phyloP scores from a whole-genome alignment of 2,888 invertebrate genomes.

The Nymphalis c-album region DNA sequence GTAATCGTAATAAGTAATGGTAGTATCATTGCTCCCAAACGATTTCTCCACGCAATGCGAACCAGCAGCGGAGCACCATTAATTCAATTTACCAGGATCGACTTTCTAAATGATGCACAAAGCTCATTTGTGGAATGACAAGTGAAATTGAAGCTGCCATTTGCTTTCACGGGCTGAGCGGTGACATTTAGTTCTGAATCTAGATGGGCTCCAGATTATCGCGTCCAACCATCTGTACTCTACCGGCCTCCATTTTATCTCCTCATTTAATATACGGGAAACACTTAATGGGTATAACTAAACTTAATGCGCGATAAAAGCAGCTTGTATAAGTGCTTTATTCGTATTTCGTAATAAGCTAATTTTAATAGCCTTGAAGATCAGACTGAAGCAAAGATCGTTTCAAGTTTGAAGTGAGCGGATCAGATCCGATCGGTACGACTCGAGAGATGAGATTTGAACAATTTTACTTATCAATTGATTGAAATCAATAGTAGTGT shows the following conservation, averaged over 20 bases:
- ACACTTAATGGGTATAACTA: conserved; percentile 18
- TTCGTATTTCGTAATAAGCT: conserved; percentile 38
- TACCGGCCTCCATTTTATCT: conserved; percentile 47
- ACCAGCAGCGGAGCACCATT: conserved; percentile 35
- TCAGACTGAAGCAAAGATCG: conserved; percentile 35
- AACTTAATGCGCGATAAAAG: conserved; percentile 30
- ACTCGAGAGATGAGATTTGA: too few species aligned
- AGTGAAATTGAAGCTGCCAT: conserved; percentile 62
- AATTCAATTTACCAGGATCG: conserved; percentile 64
- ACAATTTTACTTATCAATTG: too few species aligned
- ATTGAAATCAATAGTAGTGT: too few species aligned
- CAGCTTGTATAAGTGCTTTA: conserved; percentile 30
- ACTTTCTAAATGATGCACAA: conserved; percentile 77
- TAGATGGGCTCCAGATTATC: conserved; percentile 65
- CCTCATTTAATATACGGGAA: conserved; percentile 49
- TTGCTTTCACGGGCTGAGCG: conserved; percentile 62
- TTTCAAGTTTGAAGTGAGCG: conserved; percentile 16
- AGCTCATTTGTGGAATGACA: conserved; percentile 75
- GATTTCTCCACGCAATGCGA: conserved; percentile 45
- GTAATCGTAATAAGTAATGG: conserved; percentile 28
- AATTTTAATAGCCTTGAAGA: conserved; percentile 35
- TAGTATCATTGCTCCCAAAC: conserved; percentile 33
- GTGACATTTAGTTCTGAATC: conserved; percentile 61
- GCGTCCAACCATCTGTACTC: conserved; percentile 48
- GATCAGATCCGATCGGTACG: neutral